Evolutionary conservation across 2,888 invertebrate species (phyloP).

Genomic region (Macroteleia sp.): DNA sequence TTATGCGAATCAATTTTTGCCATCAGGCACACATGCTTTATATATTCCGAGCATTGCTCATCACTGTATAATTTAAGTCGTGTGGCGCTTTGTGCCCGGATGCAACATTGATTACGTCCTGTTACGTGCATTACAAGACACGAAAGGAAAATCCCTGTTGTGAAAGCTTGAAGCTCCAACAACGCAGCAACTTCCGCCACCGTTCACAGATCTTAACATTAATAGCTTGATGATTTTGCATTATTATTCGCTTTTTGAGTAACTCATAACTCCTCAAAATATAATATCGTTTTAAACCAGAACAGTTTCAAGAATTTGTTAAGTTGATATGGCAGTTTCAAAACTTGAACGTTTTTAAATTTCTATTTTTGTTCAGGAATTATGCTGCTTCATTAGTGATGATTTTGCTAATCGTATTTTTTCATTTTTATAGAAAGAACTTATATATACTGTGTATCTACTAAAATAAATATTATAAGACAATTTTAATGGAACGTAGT

Average conservation of each 20-base stretch:
- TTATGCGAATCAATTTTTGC: too few relatives aligned
- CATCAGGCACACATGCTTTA: too few relatives aligned
- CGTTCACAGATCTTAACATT: background rate
- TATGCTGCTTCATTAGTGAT: too few relatives aligned
- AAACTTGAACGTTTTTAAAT: too few relatives aligned
- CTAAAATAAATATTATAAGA: too few relatives aligned
- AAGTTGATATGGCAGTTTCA: too few relatives aligned
- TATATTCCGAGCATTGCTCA: constrained; percentile 30
- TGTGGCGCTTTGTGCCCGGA: constrained; percentile 51
- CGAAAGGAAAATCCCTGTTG: constrained; percentile 61
- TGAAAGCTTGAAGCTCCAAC: constrained; percentile 59
- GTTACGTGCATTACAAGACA: constrained; percentile 39
- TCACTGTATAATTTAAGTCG: constrained; percentile 66
- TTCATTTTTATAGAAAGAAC: too few relatives aligned
- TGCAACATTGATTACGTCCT: constrained; percentile 69
- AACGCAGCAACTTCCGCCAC: constrained; percentile 13
- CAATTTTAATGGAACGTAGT: too few relatives aligned
- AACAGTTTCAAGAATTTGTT: too few relatives aligned
- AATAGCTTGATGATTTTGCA: constrained; percentile 4
- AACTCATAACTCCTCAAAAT: background rate
- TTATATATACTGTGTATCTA: too few relatives aligned
- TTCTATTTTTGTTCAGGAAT: too few relatives aligned
- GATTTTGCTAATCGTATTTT: too few relatives aligned
- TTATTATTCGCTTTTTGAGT: constrained; percentile 4
- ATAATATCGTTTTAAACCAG: background rate